Evolutionary conservation across 2,797 vertebrate species (phyloP).

Genomic region (Sebastolobus alascanus): DNA sequence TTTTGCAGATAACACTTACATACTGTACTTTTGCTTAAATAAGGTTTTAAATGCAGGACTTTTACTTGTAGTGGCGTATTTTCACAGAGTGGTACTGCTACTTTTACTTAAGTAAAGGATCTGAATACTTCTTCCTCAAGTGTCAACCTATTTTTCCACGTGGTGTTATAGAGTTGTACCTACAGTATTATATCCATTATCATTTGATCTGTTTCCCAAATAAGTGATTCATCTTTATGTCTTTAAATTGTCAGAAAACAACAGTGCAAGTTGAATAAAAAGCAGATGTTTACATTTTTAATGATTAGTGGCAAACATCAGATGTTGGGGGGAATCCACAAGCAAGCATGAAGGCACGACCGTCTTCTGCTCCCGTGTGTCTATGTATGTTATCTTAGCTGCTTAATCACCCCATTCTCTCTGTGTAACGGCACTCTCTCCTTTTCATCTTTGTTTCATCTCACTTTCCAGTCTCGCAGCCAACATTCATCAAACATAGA

Average conservation of each 20-base stretch:
- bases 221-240: neutral
- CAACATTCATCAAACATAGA: slow-evolving; percentile 65
- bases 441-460: slow-evolving; percentile 70
- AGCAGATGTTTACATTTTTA: slow-evolving; percentile 30
- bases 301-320: slow-evolving; percentile 19
- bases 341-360: neutral
- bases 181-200: neutral
- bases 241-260: neutral
- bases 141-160: neutral
- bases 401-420: slow-evolving; percentile 45
- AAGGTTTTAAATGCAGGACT: no score
- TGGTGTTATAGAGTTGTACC: neutral
- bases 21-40: neutral
- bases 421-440: slow-evolving; percentile 39
- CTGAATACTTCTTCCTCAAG: no score
- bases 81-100: no score
- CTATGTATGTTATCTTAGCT: slow-evolving; percentile 20
- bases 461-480: slow-evolving; percentile 35
- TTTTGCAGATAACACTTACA: no score
- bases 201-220: neutral
- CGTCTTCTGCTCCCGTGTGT: slow-evolving; percentile 5
- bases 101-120: no score
- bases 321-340: neutral
- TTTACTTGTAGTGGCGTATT: no score
- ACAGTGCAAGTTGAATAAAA: neutral